Evolutionary conservation across 2,888 invertebrate species (phyloP), one percentile per base, ranked within the genome.

Genomic region (Ormyrus pomaceus): DNA sequence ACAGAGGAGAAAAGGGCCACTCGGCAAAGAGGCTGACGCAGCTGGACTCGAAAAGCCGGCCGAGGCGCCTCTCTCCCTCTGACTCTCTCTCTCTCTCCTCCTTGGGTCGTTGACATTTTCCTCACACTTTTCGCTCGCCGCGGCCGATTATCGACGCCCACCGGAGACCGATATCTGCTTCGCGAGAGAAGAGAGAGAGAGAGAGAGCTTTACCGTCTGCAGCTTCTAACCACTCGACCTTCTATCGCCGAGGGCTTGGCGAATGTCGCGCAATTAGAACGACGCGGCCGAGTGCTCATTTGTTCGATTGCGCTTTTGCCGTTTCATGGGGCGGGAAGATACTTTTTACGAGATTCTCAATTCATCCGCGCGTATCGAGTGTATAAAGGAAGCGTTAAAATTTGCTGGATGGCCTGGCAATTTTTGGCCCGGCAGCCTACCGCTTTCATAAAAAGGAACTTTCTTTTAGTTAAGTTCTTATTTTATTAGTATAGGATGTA

Each of bases 21-120:
- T 19, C 34, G 19, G 34, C 50, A 8, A 45, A 19, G 13, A 59
- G 50, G 71, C 77, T 65, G 77, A 71, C 51, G 58, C 64, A 77
- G 71, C 64, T 48, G 1, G 48, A 51, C 6, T 5, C 7, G 51
- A 51, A 66, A 59, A 69, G 53, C 34, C 34, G 34, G 34, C 34
- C 34, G 34, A 34, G 53, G 50, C 51, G 6, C 6, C 19, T 13
- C 11, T 50, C 19, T 19, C 19, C 48, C 58, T 53, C n/a, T 50
- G 6, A 13, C 58, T 53, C 73, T 72, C 73, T 19, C 19, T 10
- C 10, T 8, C 58, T 53, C 73, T 68, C 73, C 61, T 61, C 73
- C 61, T 61, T 68, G 61, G 78, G 78, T 72, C 78, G 73, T 78
- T 78, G 78, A 48, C 62, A n/a, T 66, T 55, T 68, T 62, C 55